phyloP scores from a whole-genome alignment of 2,888 invertebrate species.

The Dryocosmus kuriphilus region DNA sequence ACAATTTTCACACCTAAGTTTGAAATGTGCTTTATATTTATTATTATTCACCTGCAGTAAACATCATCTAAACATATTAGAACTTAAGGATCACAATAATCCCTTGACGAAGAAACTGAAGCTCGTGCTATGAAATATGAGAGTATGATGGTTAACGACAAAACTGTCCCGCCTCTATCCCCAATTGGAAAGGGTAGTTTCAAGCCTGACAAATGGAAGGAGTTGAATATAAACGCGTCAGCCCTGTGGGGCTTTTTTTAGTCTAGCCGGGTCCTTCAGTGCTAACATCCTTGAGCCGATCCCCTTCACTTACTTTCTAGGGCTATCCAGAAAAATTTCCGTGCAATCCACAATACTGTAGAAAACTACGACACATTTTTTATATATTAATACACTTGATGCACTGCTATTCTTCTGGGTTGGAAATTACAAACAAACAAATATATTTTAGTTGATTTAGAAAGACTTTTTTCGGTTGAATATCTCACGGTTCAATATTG shows the following conservation, averaged over 20 bases:
- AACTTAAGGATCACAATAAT: conserved; percentile 5
- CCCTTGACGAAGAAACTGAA: background rate
- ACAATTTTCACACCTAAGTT: background rate
- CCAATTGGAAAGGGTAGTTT: conserved; percentile 24
- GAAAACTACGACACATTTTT: background rate
- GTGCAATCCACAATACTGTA: background rate
- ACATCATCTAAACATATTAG: conserved; percentile 5
- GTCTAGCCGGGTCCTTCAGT: conserved; percentile 38
- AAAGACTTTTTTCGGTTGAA: background rate
- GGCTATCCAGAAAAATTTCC: background rate
- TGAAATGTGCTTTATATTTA: background rate
- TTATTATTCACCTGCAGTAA: background rate
- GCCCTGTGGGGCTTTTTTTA: conserved; percentile 32
- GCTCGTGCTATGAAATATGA: conserved; percentile 26
- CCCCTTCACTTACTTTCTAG: background rate
- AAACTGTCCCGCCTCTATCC: conserved; percentile 33
- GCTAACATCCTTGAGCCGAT: conserved; percentile 35
- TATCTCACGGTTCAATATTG: background rate
- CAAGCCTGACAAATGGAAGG: conserved; percentile 34
- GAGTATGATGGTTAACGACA: conserved; percentile 13
- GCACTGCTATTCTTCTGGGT: background rate
- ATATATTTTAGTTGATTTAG: too few species aligned
- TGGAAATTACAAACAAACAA: too few species aligned
- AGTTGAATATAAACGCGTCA: conserved; percentile 31
- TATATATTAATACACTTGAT: background rate